Evolutionary conservation across 2,113 vertebrate genomes (phyloP).

Genomic region (Mormyrus lacerda): DNA sequence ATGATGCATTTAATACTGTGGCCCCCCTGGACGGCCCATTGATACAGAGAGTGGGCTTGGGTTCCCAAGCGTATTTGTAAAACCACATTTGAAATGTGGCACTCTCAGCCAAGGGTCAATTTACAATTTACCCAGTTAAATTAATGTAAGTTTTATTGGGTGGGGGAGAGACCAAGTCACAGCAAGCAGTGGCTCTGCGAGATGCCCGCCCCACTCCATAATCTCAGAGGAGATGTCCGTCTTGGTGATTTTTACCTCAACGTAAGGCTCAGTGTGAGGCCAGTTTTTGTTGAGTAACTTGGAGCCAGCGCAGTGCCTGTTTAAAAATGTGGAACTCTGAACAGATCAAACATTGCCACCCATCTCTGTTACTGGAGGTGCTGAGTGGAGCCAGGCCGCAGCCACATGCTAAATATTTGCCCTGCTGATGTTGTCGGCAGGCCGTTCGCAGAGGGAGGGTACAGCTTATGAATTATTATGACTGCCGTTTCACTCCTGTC

Average conservation of each 20-base stretch:
- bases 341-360: neutral
- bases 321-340: neutral
- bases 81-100: slow-evolving; percentile 11
- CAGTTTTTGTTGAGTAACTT: slow-evolving; percentile 57
- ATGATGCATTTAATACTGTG: neutral
- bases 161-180: slow-evolving; percentile 40
- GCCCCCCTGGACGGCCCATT: neutral
- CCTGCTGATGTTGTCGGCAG: neutral
- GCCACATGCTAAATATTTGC: neutral
- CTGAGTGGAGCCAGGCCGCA: neutral
- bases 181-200: slow-evolving; percentile 48
- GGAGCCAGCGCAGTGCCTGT: slow-evolving; percentile 27
- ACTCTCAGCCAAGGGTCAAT: slow-evolving; percentile 39
- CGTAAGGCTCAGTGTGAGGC: slow-evolving; percentile 58
- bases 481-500: neutral
- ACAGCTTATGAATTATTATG: neutral
- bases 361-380: neutral
- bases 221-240: slow-evolving; percentile 65
- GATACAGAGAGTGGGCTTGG: neutral
- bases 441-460: neutral
- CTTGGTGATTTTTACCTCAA: slow-evolving; percentile 67
- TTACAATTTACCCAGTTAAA: slow-evolving; percentile 44
- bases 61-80: neutral
- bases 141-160: slow-evolving; percentile 33
- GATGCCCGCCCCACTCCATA: slow-evolving; percentile 47